Conservation (phyloP, 2,888 invertebrate genomes). For the Eupithecia centaureata region DNA sequence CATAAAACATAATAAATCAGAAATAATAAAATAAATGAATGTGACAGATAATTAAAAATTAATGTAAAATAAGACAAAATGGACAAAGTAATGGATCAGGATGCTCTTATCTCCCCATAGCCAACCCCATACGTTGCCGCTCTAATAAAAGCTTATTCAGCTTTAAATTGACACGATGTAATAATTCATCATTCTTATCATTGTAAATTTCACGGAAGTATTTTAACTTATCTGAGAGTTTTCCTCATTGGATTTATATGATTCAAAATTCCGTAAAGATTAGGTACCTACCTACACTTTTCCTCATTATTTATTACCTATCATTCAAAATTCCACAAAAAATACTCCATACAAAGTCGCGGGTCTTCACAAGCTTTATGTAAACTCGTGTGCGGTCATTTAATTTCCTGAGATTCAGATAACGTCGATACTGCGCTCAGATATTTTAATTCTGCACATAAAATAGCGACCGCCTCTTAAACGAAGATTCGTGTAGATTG, state of each 20-base stretch:
- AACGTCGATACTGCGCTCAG: constrained; percentile 28
- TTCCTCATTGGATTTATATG: neutral
- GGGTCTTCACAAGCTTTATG: neutral
- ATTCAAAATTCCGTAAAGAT: too few relatives aligned
- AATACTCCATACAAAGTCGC: neutral
- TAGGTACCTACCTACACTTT: too few relatives aligned
- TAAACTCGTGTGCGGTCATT: constrained; percentile 30
- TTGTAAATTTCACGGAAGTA: neutral
- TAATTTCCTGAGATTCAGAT: constrained; percentile 37
- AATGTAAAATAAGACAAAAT: too few relatives aligned
- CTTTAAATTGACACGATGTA: neutral
- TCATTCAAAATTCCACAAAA: neutral
- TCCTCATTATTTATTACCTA: neutral
- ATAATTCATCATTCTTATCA: neutral
- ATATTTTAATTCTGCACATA: constrained; percentile 37
- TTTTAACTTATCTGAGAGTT: neutral
- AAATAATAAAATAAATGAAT: too few relatives aligned
- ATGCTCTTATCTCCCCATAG: too few relatives aligned
- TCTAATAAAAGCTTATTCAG: neutral
- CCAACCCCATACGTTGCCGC: neutral
- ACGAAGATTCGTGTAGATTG: constrained; percentile 12
- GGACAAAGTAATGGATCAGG: too few relatives aligned
- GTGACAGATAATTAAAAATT: too few relatives aligned
- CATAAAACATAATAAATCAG: too few relatives aligned
- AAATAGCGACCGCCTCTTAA: constrained; percentile 21